These are phyloP conservation scores for Coreoperca whiteheadi DNA, from an alignment of 2,113 vertebrate species.

Conservation along the genomic window DNA sequence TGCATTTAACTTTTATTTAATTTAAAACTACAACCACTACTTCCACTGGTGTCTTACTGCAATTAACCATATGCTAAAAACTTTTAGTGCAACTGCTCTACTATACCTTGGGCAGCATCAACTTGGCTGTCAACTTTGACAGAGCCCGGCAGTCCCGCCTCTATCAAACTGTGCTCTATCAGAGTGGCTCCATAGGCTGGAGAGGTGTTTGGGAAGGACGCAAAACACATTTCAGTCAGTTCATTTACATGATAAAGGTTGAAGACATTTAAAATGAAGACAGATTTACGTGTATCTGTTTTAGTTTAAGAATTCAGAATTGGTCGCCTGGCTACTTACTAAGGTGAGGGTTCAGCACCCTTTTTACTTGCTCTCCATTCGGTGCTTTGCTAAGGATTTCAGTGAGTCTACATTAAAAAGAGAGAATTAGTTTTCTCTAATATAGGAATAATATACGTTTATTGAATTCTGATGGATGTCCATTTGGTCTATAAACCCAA, in stretches of 20 bases:
- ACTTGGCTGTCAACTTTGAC: constrained; percentile 88
- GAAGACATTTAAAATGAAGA: background rate
- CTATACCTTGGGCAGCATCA: constrained; percentile 82
- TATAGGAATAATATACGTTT: background rate
- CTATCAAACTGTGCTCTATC: constrained; percentile 95
- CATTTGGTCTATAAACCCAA: background rate
- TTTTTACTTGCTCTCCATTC: constrained; percentile 92
- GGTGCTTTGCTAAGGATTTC: constrained; percentile 88
- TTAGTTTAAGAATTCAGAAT: background rate
- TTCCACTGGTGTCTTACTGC: background rate
- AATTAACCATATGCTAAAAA: background rate
- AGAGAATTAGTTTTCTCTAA: background rate
- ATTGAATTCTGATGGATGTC: background rate
- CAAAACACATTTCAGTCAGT: background rate
- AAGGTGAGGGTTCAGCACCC: constrained; percentile 92
- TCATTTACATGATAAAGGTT: background rate
- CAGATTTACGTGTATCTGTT: background rate
- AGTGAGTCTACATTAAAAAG: constrained; percentile 83
- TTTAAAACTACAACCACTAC: background rate
- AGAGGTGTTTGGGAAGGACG: constrained; percentile 6
- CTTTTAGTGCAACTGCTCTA: background rate
- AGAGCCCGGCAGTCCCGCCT: constrained; percentile 87
- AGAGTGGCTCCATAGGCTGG: constrained; percentile 93
- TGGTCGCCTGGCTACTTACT: constrained; percentile 85
- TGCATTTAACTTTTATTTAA: background rate